Conservation (phyloP, 2,113 vertebrate species). For the Tenrec ecaudatus region DNA sequence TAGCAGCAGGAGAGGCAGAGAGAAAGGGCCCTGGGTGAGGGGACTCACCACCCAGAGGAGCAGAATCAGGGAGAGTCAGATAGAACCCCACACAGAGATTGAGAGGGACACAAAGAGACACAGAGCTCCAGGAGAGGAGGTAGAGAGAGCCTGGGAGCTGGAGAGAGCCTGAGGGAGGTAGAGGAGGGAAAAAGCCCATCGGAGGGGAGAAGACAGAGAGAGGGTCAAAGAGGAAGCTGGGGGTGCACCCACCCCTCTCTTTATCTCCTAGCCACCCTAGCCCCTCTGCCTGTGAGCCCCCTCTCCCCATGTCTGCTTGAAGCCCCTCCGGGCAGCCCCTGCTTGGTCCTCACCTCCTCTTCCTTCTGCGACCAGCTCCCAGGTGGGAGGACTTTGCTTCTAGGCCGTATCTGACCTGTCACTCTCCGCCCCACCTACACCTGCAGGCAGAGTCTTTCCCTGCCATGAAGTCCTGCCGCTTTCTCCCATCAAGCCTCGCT, state of each 20-base stretch:
- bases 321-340: background rate
- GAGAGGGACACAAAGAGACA: background rate
- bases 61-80: background rate
- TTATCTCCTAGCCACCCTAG: background rate
- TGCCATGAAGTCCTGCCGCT: background rate
- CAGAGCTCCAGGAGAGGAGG: too few relatives aligned
- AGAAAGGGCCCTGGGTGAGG: background rate
- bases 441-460: background rate
- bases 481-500: background rate
- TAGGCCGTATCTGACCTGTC: background rate
- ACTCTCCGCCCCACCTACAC: background rate
- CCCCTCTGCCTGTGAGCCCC: background rate
- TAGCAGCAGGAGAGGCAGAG: background rate
- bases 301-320: too few relatives aligned
- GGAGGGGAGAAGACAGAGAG: background rate
- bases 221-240: constrained; percentile 50
- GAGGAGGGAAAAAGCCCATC: constrained; percentile 26
- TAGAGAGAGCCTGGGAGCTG: background rate
- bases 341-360: background rate
- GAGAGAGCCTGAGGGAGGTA: background rate
- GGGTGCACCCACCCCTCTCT: background rate
- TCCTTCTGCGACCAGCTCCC: background rate
- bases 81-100: background rate
- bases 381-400: background rate
- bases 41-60: background rate